Percentiles rank a stretch among this genome's conserved stretches.
Conservation (phyloP, 2,797 vertebrate species). For the Tapera naevia region DNA sequence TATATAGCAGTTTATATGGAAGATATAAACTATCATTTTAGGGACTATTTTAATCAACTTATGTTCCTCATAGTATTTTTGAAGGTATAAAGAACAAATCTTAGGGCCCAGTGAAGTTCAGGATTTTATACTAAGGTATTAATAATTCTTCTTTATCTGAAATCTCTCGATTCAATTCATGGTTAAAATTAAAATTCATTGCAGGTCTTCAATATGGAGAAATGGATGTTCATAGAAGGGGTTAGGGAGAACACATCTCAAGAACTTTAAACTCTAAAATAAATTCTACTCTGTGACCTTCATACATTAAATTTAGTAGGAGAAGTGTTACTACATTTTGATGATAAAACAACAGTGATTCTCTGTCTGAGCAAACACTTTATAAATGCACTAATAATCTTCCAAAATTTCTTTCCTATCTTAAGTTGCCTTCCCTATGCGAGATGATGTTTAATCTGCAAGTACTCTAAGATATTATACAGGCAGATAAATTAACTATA, state of each 20-base stretch:
- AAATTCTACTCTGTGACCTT: background rate
- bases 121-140: background rate
- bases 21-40: background rate
- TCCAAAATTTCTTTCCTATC: background rate
- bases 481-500: background rate
- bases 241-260: background rate
- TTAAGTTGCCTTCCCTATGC: background rate
- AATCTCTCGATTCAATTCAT: background rate
- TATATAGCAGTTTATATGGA: too few species aligned
- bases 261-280: background rate
- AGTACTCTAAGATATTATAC: background rate
- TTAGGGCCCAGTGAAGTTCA: background rate
- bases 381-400: background rate
- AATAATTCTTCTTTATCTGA: background rate
- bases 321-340: background rate
- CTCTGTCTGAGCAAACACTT: background rate
- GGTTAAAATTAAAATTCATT: background rate
- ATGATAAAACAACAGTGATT: background rate
- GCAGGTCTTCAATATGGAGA: background rate
- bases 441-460: background rate
- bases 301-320: background rate
- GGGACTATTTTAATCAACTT: background rate
- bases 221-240: background rate
- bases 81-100: background rate
- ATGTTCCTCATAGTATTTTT: background rate